Base-by-base conservation (phyloP, 1,140 invertebrate genomes). In the Drosophila pandora region DNA sequence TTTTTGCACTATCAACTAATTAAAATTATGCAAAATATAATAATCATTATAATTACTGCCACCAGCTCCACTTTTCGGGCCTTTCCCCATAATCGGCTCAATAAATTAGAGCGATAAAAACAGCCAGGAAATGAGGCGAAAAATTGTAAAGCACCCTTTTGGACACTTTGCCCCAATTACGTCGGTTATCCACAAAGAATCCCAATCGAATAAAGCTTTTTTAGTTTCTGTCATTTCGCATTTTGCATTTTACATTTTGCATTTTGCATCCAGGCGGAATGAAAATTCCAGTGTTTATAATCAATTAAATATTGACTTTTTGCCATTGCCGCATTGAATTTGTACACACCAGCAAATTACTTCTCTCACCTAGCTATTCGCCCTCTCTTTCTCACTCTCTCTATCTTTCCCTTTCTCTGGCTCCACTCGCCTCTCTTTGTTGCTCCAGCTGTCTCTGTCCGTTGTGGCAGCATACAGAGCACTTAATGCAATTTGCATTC, bases 401-500 rank as follows among this genome's bases (percentile, higher is more conserved):
- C n/a, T n/a, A 2, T n/a, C 39, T 9, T 49, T 53, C 22, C 12
- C 7, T 30, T 21, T 9, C 23, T n/a, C 25, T 21, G 3, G 34
- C 21, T 21, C 25, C 12, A 9, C 39, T 28, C 17, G 37, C 34
- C 69, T 58, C 63, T 28, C 28, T 32, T 32, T 23, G 17, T 13
- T 34, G 37, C 12, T 41, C 9, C 43, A 10, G 43, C 43, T 47
- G 39, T 41, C 69, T 57, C 62, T 39, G 32, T 43, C 32, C 22
- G 21, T 23, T 37, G 39, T n/a, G n/a, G 41, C 49, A 52, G 47
- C 41, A 56, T 54, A 68, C 28, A 62, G 34, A 67, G 67, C 74
- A 81, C 75, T 72, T 87, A 76, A 79, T 79, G 72, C 78, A 83
- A 82, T 88, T 87, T 87, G 63, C 83, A 87, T 88, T 72, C 56